Base-by-base conservation (phyloP, 2,888 invertebrate genomes). In the Pegoplata infirma region DNA sequence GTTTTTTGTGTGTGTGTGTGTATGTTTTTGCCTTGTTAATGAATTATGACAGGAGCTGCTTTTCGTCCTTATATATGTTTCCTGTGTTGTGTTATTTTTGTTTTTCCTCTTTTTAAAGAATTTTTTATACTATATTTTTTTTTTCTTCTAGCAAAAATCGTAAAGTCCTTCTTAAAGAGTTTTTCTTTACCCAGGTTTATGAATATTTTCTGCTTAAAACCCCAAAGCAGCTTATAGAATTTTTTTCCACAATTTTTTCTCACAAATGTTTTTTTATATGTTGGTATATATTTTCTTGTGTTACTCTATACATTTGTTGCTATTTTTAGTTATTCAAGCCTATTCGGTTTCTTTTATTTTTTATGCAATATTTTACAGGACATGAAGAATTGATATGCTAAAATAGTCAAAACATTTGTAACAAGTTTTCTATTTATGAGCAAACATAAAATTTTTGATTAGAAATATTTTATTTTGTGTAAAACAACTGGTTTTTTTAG, bases 31-130 rank as follows among this genome's bases (percentile, higher is more conserved):
- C 40, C 47, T 79, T 82, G 82, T 82, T 86, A 84, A 86, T 86
- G 87, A 87, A 85, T 86, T 85, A 85, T 86, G 84, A 84, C 85
- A 82, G 56, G 32, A 46, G 51, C 44, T 53, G 19, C n/a, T 19
- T 6, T 25, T 58, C n/a, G n/a, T 19, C 6, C 68, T 36, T 44
- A 14, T 75, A 21, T 58, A 23, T 46, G 23, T 59, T 67, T 47
- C 28, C 58, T 58, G 46, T 19, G 23, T 46, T 23, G 10, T 12
- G n/a, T 56, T 64, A n/a, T 28, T 8, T 6, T 51, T 46, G 32
- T 12, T 51, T 49, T 51, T 25, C 21, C 44, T n/a, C 64, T 40
- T n/a, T n/a, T n/a, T 40, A 17, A 32, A 55, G 32, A 46, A n/a
- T n/a, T n/a, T n/a, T n/a, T n/a, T n/a, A n/a, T n/a, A n/a, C n/a